These are phyloP conservation scores for Andrena cerasifolii DNA, from an alignment of 1,140 invertebrate species.

Conservation along the genomic window DNA sequence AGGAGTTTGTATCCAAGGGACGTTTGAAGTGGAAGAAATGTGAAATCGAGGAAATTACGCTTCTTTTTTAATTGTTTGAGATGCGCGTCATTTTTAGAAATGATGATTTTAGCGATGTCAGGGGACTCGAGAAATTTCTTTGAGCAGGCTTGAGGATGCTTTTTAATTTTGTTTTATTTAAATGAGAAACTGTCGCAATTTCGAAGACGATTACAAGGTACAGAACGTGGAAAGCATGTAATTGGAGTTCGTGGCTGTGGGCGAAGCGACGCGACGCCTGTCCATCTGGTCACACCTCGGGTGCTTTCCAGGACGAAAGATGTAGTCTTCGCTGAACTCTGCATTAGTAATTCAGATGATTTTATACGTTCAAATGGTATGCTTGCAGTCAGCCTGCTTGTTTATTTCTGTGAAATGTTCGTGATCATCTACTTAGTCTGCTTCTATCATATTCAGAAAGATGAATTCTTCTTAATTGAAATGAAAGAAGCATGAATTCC, in stretches of 20 bases:
- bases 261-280: slow-evolving; percentile 39
- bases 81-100: slow-evolving; percentile 40
- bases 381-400: slow-evolving; percentile 44
- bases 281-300: slow-evolving; percentile 71
- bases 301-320: slow-evolving; percentile 74
- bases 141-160: not conserved
- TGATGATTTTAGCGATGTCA: not conserved
- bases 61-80: no score
- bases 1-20: no score
- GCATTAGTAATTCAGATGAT: slow-evolving; percentile 62
- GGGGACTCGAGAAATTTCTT: slow-evolving; percentile 20
- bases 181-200: slow-evolving; percentile 41
- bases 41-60: no score
- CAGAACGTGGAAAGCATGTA: slow-evolving; percentile 66
- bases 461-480: no score
- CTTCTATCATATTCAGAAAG: no score
- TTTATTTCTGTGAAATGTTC: no score
- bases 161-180: slow-evolving; percentile 7
- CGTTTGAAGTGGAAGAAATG: no score
- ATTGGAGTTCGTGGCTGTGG: slow-evolving; percentile 56
- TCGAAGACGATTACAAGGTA: slow-evolving; percentile 47
- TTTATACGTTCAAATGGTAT: slow-evolving; percentile 71
- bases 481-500: no score
- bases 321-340: slow-evolving; percentile 63
- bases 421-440: no score